These are phyloP conservation scores for Drosophila orena DNA, from an alignment of 1,140 invertebrate species.

Conservation along the genomic window DNA sequence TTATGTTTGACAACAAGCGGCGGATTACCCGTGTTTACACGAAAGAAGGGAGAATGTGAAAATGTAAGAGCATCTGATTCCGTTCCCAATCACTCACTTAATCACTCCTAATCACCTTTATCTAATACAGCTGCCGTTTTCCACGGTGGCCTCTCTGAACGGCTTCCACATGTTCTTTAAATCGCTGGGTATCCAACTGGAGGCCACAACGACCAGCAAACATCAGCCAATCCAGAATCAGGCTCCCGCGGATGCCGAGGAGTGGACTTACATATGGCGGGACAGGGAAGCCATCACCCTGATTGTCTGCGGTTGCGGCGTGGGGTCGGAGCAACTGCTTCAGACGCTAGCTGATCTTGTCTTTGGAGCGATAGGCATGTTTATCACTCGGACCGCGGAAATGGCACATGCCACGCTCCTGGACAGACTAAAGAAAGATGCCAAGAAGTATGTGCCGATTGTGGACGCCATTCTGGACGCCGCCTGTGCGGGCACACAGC, in stretches of 20 bases:
- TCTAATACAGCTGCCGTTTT: conserved; percentile 89
- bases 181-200: conserved; percentile 88
- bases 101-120: too few species aligned
- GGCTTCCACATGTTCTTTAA: conserved; percentile 94
- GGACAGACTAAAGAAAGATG: conserved; percentile 75
- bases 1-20: conserved; percentile 88
- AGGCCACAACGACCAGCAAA: conserved; percentile 87
- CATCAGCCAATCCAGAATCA: conserved; percentile 24
- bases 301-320: conserved; percentile 87
- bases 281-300: conserved; percentile 86
- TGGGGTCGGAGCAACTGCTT: conserved; percentile 86
- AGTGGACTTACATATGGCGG: conserved; percentile 91
- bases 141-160: conserved; percentile 92
- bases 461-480: conserved; percentile 90
- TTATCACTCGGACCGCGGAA: conserved; percentile 89
- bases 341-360: conserved; percentile 88
- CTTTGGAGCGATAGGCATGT: conserved; percentile 89
- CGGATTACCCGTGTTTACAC: conserved; percentile 88
- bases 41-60: conserved; percentile 88
- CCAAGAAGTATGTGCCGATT: conserved; percentile 85
- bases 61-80: conserved; percentile 81
- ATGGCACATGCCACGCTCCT: conserved; percentile 85
- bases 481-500: conserved; percentile 87
- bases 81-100: background rate
- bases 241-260: conserved; percentile 72